Evolutionary conservation across 2,888 invertebrate genomes (phyloP).

Genomic region (Himalopsyche kuldschensis): DNA sequence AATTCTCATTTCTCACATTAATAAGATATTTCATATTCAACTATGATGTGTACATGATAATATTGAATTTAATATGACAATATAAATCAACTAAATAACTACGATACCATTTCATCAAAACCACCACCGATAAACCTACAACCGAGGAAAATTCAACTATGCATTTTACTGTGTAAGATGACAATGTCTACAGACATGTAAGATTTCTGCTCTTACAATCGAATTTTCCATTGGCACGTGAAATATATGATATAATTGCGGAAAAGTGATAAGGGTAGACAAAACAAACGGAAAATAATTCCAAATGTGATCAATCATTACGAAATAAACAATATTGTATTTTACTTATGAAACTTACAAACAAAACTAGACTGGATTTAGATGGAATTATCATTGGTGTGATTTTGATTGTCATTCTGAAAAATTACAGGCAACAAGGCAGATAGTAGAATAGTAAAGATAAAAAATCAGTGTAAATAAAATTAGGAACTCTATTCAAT

Average conservation of each 20-base stretch:
- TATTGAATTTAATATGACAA: background rate
- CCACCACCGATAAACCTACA: background rate
- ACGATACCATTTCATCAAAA: background rate
- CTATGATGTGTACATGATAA: too few relatives aligned
- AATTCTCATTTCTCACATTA: too few relatives aligned
- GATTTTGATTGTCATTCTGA: constrained; percentile 23
- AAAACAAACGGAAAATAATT: background rate
- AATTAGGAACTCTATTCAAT: background rate
- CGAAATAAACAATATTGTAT: background rate
- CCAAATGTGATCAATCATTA: background rate
- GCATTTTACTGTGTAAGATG: background rate
- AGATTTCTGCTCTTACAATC: background rate
- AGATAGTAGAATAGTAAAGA: background rate
- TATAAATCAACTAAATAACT: background rate
- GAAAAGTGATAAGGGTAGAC: background rate
- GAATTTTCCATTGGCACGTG: background rate
- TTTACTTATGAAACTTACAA: constrained; percentile 15
- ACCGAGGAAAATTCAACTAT: background rate
- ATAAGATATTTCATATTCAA: too few relatives aligned
- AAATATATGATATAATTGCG: background rate
- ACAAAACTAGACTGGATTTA: constrained; percentile 18
- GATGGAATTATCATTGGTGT: constrained; percentile 24
- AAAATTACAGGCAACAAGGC: constrained; percentile 20
- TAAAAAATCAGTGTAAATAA: background rate
- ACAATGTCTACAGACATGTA: background rate